Evolutionary conservation across 1,140 invertebrate species (phyloP).

Genomic region (Ips nitidus): DNA sequence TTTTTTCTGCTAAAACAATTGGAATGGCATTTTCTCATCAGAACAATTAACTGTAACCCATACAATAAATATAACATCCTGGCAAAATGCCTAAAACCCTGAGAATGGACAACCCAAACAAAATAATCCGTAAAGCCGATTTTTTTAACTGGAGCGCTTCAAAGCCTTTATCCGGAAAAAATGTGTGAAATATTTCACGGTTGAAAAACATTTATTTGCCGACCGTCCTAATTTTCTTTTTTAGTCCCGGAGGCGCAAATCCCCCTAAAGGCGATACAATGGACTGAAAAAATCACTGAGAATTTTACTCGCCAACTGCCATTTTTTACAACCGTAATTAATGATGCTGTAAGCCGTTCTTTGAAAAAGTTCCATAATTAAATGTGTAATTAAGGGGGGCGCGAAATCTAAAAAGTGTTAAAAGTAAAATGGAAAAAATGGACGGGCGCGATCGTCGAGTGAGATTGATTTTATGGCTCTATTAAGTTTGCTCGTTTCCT

Average conservation of each 20-base stretch:
- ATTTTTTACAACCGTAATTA: conserved; percentile 20
- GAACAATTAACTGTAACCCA: too few relatives aligned
- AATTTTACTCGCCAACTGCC: conserved; percentile 24
- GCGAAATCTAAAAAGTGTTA: conserved; percentile 14
- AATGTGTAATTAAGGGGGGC: conserved; percentile 21
- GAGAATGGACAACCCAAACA: background rate
- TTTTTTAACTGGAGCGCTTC: background rate
- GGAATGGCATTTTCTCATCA: too few relatives aligned
- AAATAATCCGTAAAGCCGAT: conserved; percentile 2
- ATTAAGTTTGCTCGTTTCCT: background rate
- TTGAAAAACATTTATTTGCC: conserved; percentile 15
- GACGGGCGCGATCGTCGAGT: background rate
- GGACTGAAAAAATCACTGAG: conserved; percentile 23
- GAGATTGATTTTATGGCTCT: conserved; percentile 2
- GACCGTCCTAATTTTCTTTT: conserved; percentile 17
- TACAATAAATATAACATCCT: background rate
- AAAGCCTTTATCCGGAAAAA: conserved; percentile 8
- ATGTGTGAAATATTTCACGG: conserved; percentile 26
- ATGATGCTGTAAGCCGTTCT: conserved; percentile 25
- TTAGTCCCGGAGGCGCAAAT: conserved; percentile 13
- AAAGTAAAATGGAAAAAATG: conserved; percentile 14
- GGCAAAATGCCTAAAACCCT: conserved; percentile 1
- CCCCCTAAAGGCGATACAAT: conserved; percentile 25
- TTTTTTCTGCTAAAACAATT: too few relatives aligned
- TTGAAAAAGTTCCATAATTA: conserved; percentile 27